These are phyloP conservation scores for Lumbricus terrestris DNA, from an alignment of 2,888 invertebrate genomes.

Conservation along the genomic window DNA sequence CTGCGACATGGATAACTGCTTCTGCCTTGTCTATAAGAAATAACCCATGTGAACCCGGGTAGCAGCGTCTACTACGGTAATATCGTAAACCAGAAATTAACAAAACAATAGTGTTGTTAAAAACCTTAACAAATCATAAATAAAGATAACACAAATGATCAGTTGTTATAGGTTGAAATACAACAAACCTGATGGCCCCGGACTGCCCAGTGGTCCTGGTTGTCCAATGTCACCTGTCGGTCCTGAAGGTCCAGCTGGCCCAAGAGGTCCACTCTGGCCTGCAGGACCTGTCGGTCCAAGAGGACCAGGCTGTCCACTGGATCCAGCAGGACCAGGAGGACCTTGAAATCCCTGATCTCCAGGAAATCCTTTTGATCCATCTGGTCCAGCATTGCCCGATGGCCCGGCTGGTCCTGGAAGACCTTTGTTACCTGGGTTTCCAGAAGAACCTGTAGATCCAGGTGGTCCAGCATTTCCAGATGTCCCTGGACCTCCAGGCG, in stretches of 20 bases:
- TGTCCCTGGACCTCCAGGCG: background rate
- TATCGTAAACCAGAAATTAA: too few species aligned
- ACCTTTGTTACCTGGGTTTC: slow-evolving; percentile 23
- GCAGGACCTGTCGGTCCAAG: slow-evolving; percentile 15
- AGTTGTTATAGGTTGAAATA: background rate
- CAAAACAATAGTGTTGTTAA: too few species aligned
- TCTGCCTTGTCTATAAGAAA: too few species aligned
- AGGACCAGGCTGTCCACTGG: slow-evolving; percentile 24
- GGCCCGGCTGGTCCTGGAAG: slow-evolving; percentile 25
- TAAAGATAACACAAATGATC: too few species aligned
- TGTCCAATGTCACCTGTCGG: slow-evolving; percentile 24
- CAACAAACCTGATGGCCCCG: slow-evolving; percentile 17
- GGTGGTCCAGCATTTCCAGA: slow-evolving; percentile 15
- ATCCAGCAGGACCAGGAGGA: slow-evolving; percentile 24
- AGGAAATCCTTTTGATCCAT: slow-evolving; percentile 26
- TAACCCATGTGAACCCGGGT: too few species aligned
- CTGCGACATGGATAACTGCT: too few species aligned
- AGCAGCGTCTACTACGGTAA: too few species aligned
- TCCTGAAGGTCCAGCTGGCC: slow-evolving; percentile 30
- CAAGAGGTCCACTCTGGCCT: slow-evolving; percentile 27
- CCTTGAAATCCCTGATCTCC: slow-evolving; percentile 33
- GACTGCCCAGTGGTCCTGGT: slow-evolving; percentile 15
- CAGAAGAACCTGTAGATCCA: slow-evolving; percentile 18
- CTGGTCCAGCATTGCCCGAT: slow-evolving; percentile 19
- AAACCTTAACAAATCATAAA: too few species aligned